Conservation (phyloP, 2,888 invertebrate species). For the Parasteatoda lunata region DNA sequence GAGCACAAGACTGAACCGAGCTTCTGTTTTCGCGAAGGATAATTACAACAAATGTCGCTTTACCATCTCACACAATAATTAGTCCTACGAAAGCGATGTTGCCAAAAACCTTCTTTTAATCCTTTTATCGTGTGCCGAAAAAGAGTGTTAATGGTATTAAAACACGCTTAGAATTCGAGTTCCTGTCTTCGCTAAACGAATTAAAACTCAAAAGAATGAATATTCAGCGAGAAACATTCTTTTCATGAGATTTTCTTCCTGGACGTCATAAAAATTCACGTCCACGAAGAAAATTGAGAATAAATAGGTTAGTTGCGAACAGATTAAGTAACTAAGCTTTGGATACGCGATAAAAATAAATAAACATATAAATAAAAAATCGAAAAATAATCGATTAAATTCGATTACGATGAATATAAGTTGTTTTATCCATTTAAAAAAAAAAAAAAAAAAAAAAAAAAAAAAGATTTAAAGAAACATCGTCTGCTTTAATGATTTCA, state of each 20-base stretch:
- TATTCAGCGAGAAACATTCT: not conserved
- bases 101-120: conserved; percentile 50
- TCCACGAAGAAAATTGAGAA: conserved; percentile 3
- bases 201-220: conserved; percentile 27
- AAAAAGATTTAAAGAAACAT: not conserved
- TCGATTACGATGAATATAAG: conserved; percentile 15
- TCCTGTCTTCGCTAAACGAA: conserved; percentile 47
- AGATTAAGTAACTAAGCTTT: conserved; percentile 25
- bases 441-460: not conserved
- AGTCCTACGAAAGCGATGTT: conserved; percentile 44
- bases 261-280: not conserved
- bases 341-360: not conserved
- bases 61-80: conserved; percentile 43
- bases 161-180: conserved; percentile 27
- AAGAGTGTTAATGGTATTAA: conserved; percentile 63
- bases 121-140: conserved; percentile 47
- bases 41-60: conserved; percentile 12
- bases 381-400: conserved; percentile 10
- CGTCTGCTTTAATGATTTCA: not conserved
- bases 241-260: not conserved
- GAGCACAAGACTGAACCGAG: conserved; percentile 11
- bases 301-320: conserved; percentile 10
- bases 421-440: not conserved
- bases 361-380: no score
- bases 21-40: conserved; percentile 12